These are phyloP conservation scores for Champsocephalus gunnari DNA, from an alignment of 2,797 vertebrate genomes.

Conservation along the genomic window DNA sequence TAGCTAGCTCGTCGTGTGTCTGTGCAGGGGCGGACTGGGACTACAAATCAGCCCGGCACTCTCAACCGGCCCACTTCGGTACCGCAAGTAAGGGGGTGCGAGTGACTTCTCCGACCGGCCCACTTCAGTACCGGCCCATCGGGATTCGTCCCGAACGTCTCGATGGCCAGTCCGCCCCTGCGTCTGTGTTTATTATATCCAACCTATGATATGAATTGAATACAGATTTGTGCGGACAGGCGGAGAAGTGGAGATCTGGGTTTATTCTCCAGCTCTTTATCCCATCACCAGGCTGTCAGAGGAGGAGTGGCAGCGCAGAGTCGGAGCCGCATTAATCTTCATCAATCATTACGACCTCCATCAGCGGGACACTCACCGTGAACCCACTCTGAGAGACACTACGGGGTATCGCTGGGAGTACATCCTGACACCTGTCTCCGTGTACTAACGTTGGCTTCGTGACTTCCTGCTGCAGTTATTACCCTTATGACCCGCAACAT, in stretches of 20 bases:
- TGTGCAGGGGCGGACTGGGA: no score
- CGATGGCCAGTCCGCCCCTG: no score
- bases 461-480: conserved; percentile 4
- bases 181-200: no score
- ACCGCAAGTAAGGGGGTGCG: no score
- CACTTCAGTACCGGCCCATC: no score
- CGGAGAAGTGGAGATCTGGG: conserved; percentile 30
- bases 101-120: no score
- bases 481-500: conserved; percentile 2
- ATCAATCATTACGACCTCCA: conserved; percentile 47
- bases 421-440: conserved; percentile 18
- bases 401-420: not conserved
- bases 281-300: conserved; percentile 45
- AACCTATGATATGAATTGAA: conserved; percentile 9
- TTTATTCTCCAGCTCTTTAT: conserved; percentile 38
- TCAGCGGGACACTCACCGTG: conserved; percentile 26
- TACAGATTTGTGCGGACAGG: conserved; percentile 28
- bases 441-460: conserved; percentile 11
- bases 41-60: no score
- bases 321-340: conserved; percentile 46
- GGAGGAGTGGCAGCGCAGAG: conserved; percentile 39
- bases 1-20: no score
- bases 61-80: no score
- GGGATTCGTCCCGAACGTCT: no score
- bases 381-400: conserved; percentile 21